A percentile compares a stretch with the other conserved stretches of the same genome.
Evolutionary conservation across 1,140 invertebrate species (phyloP).

Genomic region (Scylla paramamosain): DNA sequence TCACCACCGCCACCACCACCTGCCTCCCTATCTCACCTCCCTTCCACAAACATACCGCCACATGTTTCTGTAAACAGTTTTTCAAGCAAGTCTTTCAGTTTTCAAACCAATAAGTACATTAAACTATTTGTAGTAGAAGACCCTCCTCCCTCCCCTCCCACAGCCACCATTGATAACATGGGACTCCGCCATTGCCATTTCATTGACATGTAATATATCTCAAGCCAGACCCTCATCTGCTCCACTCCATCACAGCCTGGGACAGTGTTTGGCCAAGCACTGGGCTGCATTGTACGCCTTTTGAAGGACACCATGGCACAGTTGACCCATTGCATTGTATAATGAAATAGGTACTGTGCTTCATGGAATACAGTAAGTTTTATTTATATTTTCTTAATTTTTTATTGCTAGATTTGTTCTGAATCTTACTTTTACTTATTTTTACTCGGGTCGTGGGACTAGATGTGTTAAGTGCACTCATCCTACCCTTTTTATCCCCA

Average conservation of each 20-base stretch:
- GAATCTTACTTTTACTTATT: constrained; percentile 53
- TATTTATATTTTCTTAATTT: constrained; percentile 50
- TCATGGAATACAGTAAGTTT: constrained; percentile 34
- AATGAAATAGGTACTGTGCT: constrained; percentile 34
- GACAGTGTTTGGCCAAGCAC: constrained; percentile 30
- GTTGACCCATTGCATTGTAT: constrained; percentile 46
- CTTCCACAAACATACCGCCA: background rate
- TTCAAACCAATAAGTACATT: constrained; percentile 1
- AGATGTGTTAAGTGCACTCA: constrained; percentile 29
- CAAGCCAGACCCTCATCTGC: constrained; percentile 27
- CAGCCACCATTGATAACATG: constrained; percentile 9
- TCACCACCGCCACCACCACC: background rate
- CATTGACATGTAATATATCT: constrained; percentile 36
- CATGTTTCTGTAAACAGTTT: background rate
- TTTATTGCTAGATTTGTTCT: constrained; percentile 42
- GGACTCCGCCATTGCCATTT: constrained; percentile 1
- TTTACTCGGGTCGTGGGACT: constrained; percentile 57
- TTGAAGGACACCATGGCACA: background rate
- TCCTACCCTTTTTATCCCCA: background rate
- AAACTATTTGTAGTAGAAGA: background rate
- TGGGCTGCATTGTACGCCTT: background rate
- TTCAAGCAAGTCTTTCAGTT: constrained; percentile 10
- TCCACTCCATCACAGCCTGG: constrained; percentile 27
- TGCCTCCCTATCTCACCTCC: background rate
- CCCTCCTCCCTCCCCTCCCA: constrained; percentile 5